These are phyloP conservation scores for Drusus annulatus DNA, from an alignment of 1,140 invertebrate species.

Conservation along the genomic window DNA sequence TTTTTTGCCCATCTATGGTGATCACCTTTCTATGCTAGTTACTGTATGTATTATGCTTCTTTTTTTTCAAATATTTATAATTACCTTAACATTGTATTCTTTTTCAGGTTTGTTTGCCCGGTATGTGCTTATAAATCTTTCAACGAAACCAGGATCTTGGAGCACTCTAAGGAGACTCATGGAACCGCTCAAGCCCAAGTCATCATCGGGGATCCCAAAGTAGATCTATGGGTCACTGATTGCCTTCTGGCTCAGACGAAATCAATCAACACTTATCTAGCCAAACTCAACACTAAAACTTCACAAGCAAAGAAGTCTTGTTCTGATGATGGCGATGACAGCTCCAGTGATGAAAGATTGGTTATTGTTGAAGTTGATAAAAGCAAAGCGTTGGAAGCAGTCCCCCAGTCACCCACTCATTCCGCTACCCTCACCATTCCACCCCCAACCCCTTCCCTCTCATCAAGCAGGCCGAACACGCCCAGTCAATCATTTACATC, in stretches of 20 bases:
- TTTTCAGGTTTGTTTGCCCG: constrained; percentile 42
- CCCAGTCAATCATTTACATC: not conserved
- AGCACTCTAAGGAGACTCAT: constrained; percentile 38
- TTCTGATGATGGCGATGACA: not conserved
- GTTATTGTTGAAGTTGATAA: constrained; percentile 27
- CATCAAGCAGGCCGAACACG: too few species aligned
- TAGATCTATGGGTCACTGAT: constrained; percentile 41
- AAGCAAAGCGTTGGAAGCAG: not conserved
- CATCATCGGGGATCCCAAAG: constrained; percentile 4
- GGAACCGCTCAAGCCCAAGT: not conserved
- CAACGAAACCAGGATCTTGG: constrained; percentile 27
- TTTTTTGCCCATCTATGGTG: too few species aligned
- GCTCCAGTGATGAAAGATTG: constrained; percentile 25
- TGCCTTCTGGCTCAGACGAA: constrained; percentile 24
- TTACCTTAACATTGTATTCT: not conserved
- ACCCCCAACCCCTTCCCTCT: not conserved
- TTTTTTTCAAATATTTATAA: too few species aligned
- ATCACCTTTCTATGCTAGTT: too few species aligned
- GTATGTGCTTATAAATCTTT: constrained; percentile 51
- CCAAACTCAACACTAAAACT: constrained; percentile 1
- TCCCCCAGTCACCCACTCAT: not conserved
- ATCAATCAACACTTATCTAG: not conserved
- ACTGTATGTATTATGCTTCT: too few species aligned
- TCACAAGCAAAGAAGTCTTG: not conserved
- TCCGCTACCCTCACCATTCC: not conserved